Evolutionary conservation across 37 sponge, comb jelly and placozoan species (phyloP), one percentile per base, ranked within the genome.

Genomic region (Spongilla lacustris): DNA sequence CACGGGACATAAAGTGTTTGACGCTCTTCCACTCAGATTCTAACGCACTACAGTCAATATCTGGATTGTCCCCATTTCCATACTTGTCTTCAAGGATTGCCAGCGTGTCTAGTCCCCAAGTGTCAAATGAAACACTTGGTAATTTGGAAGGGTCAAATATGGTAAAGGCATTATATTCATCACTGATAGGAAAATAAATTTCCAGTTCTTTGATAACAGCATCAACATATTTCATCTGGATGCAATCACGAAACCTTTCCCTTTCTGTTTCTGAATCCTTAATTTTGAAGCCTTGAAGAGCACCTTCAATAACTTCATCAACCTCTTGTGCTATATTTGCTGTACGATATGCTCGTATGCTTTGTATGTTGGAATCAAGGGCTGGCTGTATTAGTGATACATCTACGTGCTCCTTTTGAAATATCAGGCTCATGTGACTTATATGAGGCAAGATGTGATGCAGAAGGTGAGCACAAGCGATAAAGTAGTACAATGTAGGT

Each of bases 391-490:
- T 58, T 58, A 58, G 58, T 58, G 58, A 58, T 58, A 58, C 58
- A 27, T 83, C 83, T 46, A 83, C 74, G 38, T 73, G 50, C 36
- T 73, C 74, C 68, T 76, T 76, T 37, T 85, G 85, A 76, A 85
- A 85, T 26, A 77, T 46, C 29, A 28, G 29, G 30, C 48, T 68
- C 30, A 85, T 69, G 24, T 70, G 48, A 69, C 76, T 77, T 6
- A 85, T 13, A 78, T 77, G 77, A 25, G 85, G 77, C 37, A 85
- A 69, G 46, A 85, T 66, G 29, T 76, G 49, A 46, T 32, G 30
- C 32, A 85, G 46, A 36, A 75, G 50, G 29, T 76, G 36, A 30
- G 34, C 24, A 29, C 74, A 72, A 46, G 85, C 85, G 31, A 85
- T 50, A 46, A 76, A 68, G 22, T 85, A 33, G 70, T n/a, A n/a